Evolutionary conservation across 2,888 invertebrate species (phyloP), one percentile per base, ranked within the genome.

Genomic region (Anodontia alba): DNA sequence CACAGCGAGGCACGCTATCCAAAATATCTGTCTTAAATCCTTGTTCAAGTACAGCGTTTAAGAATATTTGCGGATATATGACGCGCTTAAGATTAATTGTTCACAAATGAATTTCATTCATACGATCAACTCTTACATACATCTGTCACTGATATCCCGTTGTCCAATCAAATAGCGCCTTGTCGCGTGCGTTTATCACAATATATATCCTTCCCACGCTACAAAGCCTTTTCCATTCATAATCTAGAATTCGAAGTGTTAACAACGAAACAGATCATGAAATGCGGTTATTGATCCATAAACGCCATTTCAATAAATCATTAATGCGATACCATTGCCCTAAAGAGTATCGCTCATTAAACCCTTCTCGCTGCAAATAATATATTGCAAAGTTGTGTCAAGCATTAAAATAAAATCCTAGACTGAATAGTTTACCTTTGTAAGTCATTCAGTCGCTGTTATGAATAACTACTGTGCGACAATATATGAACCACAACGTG

Each of bases 101-200:
- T 62, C 62, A 3, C 17, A 62, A 62, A 31, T 62, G 62, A 62
- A 62, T 62, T 62, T 62, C 62, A 62, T 62, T 62, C 62, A 62
- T 62, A 26, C 5, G n/a, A 26, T 5, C 23, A 26, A 57, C 57
- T 3, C 3, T 7, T 57, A 62, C 3, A 62, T 62, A 62, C 23
- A 26, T 23, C 12, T 62, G 62, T 62, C 62, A 62, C 12, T 20
- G 62, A 62, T 62, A 62, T 15, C 12, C 1, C 62, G 17, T 31
- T 62, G 20, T 33, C 62, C 62, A 62, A 62, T 62, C 62, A 10
- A 3, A 12, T 31, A 5, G 33, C 62, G 1, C 33, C 62, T 17
- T 33, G 62, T 31, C 62, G 62, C 62, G 33, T 62, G 62, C 33
- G 31, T 62, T 62, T 62, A 62, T 62, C 62, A 12, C 33, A 62